Conservation (phyloP, 2,888 invertebrate genomes). For the Netelia inedita region DNA sequence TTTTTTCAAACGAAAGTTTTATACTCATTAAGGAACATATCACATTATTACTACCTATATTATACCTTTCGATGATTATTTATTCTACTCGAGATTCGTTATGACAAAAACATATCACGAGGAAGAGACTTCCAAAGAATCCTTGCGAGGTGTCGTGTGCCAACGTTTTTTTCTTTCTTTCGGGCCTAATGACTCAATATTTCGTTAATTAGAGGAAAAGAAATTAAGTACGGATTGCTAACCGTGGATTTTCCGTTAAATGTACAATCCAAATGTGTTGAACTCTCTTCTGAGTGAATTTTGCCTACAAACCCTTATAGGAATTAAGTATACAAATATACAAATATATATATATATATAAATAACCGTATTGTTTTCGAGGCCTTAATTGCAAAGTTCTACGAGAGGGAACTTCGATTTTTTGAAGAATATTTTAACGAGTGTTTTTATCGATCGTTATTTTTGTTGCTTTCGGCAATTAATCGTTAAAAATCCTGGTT, state of each 20-base stretch:
- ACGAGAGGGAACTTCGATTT: constrained; percentile 14
- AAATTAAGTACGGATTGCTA: neutral
- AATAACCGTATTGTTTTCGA: neutral
- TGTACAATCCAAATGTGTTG: neutral
- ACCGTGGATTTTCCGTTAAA: constrained; percentile 6
- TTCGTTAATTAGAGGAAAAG: constrained; percentile 2
- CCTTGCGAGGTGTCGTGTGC: constrained; percentile 23
- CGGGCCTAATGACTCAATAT: neutral
- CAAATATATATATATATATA: neutral
- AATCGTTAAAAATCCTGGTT: neutral
- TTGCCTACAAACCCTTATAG: constrained; percentile 1
- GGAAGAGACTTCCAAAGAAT: constrained; percentile 40
- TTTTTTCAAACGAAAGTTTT: constrained; percentile 36
- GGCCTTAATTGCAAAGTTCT: constrained; percentile 22
- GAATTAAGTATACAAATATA: neutral
- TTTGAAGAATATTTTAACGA: constrained; percentile 36
- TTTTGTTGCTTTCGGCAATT: neutral
- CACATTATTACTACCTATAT: neutral
- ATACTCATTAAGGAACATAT: constrained; percentile 47
- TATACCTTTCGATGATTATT: constrained; percentile 38
- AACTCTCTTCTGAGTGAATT: constrained; percentile 7
- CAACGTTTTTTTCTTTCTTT: constrained; percentile 30
- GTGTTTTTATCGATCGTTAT: neutral
- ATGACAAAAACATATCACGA: constrained; percentile 50
- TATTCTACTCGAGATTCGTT: constrained; percentile 29